phyloP scores from a whole-genome alignment of 1,140 invertebrate genomes.

The Delia radicum region DNA sequence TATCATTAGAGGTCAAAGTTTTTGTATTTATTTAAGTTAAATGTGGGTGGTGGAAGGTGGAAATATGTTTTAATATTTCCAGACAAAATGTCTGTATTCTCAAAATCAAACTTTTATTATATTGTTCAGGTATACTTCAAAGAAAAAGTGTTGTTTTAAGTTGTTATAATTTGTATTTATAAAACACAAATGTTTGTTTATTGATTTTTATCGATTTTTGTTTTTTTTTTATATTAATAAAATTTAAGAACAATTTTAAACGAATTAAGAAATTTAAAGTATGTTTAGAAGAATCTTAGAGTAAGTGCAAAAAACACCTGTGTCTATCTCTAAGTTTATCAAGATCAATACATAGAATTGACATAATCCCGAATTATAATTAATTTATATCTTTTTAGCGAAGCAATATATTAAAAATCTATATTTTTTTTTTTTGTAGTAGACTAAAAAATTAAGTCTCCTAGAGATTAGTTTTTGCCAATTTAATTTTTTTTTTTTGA shows the following conservation, averaged over 20 bases:
- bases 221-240: not conserved
- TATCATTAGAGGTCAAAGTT: slow-evolving; percentile 15
- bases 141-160: not conserved
- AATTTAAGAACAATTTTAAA: not conserved
- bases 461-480: no score
- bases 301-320: no score
- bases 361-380: no score
- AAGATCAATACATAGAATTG: no score
- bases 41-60: not conserved
- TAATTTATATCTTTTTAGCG: no score
- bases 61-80: not conserved
- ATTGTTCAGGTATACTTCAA: not conserved
- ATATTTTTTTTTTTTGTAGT: no score
- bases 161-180: not conserved
- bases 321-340: no score
- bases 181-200: not conserved
- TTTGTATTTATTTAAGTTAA: not conserved
- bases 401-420: no score
- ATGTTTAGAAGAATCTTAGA: not conserved
- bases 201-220: not conserved
- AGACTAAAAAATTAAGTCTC: no score
- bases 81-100: not conserved
- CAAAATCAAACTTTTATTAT: not conserved
- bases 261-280: no score
- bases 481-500: no score